Conservation (phyloP, 2,888 invertebrate genomes). For the Biston stratarius region DNA sequence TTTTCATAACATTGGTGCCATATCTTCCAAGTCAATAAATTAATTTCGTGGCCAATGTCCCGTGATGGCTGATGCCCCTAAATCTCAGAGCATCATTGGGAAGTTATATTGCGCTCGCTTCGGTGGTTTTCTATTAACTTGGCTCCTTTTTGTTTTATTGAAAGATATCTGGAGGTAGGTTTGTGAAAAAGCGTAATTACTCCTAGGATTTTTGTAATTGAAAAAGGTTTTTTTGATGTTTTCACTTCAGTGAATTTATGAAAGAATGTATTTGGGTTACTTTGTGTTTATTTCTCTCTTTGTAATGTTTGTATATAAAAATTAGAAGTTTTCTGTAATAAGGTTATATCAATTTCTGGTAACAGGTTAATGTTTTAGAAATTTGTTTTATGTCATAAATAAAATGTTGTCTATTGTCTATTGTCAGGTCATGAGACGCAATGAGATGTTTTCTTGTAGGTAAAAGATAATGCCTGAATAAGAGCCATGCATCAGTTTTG, state of each 20-base stretch:
- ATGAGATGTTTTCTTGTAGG: too few species aligned
- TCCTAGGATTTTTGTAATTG: constrained; percentile 20
- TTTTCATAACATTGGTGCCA: constrained; percentile 19
- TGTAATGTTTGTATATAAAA: too few species aligned
- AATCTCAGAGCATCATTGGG: constrained; percentile 56
- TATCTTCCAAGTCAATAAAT: constrained; percentile 60
- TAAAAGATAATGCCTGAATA: too few species aligned
- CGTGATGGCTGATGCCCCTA: constrained; percentile 60
- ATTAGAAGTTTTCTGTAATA: too few species aligned
- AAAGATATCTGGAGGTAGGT: constrained; percentile 25
- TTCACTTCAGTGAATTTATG: constrained; percentile 15
- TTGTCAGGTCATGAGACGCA: too few species aligned
- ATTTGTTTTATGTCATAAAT: too few species aligned
- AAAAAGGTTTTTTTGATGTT: constrained; percentile 21
- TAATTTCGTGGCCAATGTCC: constrained; percentile 62
- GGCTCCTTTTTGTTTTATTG: constrained; percentile 38
- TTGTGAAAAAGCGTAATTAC: constrained; percentile 19
- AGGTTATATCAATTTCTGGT: too few species aligned
- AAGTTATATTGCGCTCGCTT: constrained; percentile 54
- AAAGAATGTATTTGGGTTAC: background rate
- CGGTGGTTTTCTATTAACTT: constrained; percentile 51
- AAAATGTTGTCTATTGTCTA: too few species aligned
- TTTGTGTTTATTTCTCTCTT: background rate
- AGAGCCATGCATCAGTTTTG: too few species aligned
- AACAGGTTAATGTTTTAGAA: too few species aligned